Evolutionary conservation across 1,140 invertebrate species (phyloP).

Genomic region (Condylostylus longicornis): DNA sequence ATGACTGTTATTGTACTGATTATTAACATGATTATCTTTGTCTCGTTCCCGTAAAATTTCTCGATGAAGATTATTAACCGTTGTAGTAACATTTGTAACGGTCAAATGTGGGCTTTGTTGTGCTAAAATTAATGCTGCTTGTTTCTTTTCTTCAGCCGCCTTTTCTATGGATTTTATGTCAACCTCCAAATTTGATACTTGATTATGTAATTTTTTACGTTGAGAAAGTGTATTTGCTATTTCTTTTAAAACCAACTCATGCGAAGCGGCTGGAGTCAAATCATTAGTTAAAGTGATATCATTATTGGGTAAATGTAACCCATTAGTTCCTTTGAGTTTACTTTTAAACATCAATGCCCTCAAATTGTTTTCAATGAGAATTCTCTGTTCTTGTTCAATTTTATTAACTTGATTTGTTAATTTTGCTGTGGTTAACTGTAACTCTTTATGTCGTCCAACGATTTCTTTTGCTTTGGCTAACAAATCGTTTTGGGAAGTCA

Average conservation of each 20-base stretch:
- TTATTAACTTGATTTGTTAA: conserved; percentile 61
- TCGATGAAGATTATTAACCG: no score
- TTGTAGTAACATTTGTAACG: no score
- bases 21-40: conserved; percentile 13
- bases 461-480: conserved; percentile 84
- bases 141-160: conserved; percentile 45
- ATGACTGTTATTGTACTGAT: conserved; percentile 8
- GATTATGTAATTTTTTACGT: conserved; percentile 62
- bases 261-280: conserved; percentile 47
- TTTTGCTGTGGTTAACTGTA: conserved; percentile 70
- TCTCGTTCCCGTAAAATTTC: neutral
- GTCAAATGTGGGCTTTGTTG: conserved; percentile 26
- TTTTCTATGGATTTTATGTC: conserved; percentile 62
- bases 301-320: conserved; percentile 36
- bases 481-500: conserved; percentile 66
- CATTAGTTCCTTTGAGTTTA: conserved; percentile 21
- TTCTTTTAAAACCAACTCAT: conserved; percentile 69
- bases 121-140: conserved; percentile 33
- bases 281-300: conserved; percentile 19
- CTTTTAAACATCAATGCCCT: conserved; percentile 43
- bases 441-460: conserved; percentile 74
- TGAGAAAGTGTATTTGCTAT: conserved; percentile 67
- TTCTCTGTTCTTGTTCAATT: conserved; percentile 50
- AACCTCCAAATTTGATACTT: conserved; percentile 57
- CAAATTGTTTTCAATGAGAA: conserved; percentile 48